These are phyloP conservation scores for Drosophila melanica DNA, from an alignment of 1,140 invertebrate species.

Conservation along the genomic window DNA sequence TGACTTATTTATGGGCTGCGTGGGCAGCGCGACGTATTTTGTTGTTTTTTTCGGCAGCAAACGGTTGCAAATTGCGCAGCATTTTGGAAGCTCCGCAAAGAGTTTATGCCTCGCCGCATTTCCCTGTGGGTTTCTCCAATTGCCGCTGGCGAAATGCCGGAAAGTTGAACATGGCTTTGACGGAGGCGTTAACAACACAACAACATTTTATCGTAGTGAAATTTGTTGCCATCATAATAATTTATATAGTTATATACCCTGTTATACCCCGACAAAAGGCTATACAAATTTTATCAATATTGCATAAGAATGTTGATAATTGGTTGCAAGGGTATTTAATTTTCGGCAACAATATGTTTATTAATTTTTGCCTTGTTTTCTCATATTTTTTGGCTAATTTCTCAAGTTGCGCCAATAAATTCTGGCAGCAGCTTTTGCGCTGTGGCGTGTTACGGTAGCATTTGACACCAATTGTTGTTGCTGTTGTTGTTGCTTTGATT, in stretches of 20 bases:
- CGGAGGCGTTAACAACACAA: constrained; percentile 18
- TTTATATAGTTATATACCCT: constrained; percentile 30
- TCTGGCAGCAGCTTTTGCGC: constrained; percentile 49
- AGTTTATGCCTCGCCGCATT: constrained; percentile 7
- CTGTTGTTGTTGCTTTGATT: constrained; percentile 47
- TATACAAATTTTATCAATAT: too few relatives aligned
- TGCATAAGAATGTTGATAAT: too few relatives aligned
- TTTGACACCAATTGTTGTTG: constrained; percentile 77
- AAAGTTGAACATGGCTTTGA: not conserved
- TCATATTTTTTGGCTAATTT: constrained; percentile 36
- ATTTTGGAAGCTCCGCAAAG: constrained; percentile 42
- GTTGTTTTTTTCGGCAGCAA: constrained; percentile 66
- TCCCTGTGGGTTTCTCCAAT: not conserved
- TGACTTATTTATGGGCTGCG: constrained; percentile 76
- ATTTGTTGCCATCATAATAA: constrained; percentile 40
- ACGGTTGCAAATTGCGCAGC: constrained; percentile 70
- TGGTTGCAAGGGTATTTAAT: not conserved
- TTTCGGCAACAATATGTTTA: not conserved
- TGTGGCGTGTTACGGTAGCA: constrained; percentile 72
- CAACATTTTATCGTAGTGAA: constrained; percentile 34
- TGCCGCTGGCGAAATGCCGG: constrained; percentile 3
- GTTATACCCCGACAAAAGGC: not conserved
- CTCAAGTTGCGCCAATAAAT: constrained; percentile 44
- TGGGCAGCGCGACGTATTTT: constrained; percentile 48
- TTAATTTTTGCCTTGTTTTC: not conserved